Percentiles rank a stretch among this genome's conserved stretches.
phyloP scores from a whole-genome alignment of 2,113 vertebrate genomes.

The Calcarius ornatus region DNA sequence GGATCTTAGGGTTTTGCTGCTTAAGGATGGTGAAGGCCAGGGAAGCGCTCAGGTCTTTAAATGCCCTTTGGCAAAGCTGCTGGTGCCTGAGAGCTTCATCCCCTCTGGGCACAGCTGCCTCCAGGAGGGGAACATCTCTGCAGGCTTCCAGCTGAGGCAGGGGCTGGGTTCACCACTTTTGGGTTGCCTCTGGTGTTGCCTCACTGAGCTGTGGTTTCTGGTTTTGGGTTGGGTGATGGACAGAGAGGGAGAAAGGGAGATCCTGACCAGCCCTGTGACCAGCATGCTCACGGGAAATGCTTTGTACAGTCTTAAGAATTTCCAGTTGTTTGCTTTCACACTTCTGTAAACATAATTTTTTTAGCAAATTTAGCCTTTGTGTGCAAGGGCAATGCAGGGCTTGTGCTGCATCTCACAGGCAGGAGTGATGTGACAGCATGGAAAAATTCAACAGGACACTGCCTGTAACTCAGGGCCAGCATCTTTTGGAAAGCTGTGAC shows the following conservation, averaged over 20 bases:
- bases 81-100: neutral
- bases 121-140: neutral
- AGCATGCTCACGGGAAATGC: rapidly evolving
- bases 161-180: neutral
- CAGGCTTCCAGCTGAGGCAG: too few species aligned
- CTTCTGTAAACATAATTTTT: neutral
- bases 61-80: neutral
- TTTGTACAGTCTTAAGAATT: neutral
- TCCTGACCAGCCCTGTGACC: neutral
- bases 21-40: neutral
- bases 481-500: neutral
- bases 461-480: neutral
- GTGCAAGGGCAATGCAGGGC: neutral
- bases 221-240: neutral
- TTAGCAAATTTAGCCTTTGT: neutral
- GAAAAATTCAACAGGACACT: neutral
- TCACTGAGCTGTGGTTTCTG: rapidly evolving
- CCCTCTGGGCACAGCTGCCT: neutral
- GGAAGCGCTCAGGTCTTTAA: neutral
- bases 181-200: neutral
- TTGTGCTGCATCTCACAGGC: rapidly evolving
- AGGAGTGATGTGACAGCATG: neutral
- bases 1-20: neutral
- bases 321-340: neutral
- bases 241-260: neutral